phyloP scores from a whole-genome alignment of 2,797 vertebrate species.

The Alauda arvensis region DNA sequence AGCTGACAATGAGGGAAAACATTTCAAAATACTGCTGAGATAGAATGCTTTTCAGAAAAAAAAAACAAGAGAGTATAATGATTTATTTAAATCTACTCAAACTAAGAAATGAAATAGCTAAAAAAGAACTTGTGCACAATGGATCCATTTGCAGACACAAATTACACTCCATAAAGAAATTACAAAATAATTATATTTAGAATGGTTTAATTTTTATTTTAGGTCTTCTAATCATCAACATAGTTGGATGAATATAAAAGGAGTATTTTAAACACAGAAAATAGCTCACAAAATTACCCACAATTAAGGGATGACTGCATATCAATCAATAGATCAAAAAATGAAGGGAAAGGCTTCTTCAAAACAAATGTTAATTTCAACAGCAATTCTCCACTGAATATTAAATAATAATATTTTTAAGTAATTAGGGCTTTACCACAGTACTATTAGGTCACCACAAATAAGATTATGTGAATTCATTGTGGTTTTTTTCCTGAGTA shows the following conservation, averaged over 20 bases:
- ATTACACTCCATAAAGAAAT: background rate
- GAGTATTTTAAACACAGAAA: constrained; percentile 1
- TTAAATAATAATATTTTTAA: constrained; percentile 20
- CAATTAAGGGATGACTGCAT: background rate
- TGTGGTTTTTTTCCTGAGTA: background rate
- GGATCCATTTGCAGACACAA: background rate
- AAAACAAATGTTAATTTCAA: constrained; percentile 9
- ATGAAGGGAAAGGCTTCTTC: background rate
- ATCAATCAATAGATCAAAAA: constrained; percentile 42
- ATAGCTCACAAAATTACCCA: background rate
- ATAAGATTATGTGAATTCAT: constrained; percentile 39
- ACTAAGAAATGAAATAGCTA: background rate
- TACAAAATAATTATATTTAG: background rate
- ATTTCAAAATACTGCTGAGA: background rate
- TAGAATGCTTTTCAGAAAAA: background rate
- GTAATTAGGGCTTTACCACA: constrained; percentile 30
- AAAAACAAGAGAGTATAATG: background rate
- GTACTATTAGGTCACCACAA: constrained; percentile 10
- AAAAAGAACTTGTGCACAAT: background rate
- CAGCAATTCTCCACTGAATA: background rate
- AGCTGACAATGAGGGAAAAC: background rate
- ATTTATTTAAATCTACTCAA: background rate
- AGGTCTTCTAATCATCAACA: background rate
- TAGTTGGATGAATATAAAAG: constrained; percentile 6
- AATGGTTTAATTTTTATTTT: background rate